Base-by-base conservation (phyloP, 2,113 vertebrate genomes). In the Oxyruncus cristatus region DNA sequence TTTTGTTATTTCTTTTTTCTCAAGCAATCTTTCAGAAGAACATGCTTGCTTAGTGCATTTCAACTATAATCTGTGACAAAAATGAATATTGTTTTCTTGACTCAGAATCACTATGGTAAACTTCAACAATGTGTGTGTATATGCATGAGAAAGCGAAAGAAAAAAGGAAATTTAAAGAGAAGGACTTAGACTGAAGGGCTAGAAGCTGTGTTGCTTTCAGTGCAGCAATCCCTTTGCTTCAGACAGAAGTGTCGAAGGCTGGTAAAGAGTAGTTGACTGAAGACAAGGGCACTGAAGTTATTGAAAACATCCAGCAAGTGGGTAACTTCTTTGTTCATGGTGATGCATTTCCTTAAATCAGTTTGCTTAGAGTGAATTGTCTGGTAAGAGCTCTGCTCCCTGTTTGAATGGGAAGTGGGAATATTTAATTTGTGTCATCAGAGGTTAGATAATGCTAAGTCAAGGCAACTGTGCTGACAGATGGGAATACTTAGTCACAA, bases 381-480 rank as follows among this genome's bases (percentile, higher is more conserved):
- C 81, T 75, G 79, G 62, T 90, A 93, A 84, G 46, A 79, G 55
- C 47, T 92, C 92, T 46, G 5, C n/a, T 67, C 0, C 1, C 59
- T 92, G 52, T 95, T 96, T 91, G 90, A 80, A 58, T 56, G 72
- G 92, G 65, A 96, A 79, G 67, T 74, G 41, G 32, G 62, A 62
- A 49, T 92, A 52, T 95, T 96, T 95, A 93, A 86, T 87, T 94
- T 82, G 73, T 96, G 66, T 87, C 84, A 93, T 89, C 63, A 79
- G 62, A 83, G 85, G 90, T 92, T 94, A 95, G 96, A 88, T 95
- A 84, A 82, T 61, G 73, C 55, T 82, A 85, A 90, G 77, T 94
- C 78, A 89, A 83, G 78, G 92, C 7, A 9, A 71, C 73, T 92
- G 53, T 86, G 62, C 76, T 81, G 68, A 82, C 85, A 93, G 75